Conservation (phyloP, 2,888 invertebrate species). For the Xanthia icteritia region DNA sequence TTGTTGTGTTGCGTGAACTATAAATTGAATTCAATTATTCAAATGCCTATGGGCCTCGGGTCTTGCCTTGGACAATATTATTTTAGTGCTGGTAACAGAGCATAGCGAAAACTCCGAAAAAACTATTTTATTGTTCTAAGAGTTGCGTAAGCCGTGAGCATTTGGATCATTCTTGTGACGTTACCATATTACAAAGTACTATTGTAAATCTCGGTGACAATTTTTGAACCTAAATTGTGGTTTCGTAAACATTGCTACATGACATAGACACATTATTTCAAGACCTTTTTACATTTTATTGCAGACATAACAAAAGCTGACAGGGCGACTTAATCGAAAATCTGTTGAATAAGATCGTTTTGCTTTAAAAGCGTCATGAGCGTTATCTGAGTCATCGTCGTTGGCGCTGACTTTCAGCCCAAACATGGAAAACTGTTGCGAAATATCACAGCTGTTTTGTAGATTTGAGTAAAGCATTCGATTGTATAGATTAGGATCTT, state of each 20-base stretch:
- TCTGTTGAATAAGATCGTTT: not conserved
- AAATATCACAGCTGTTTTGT: not conserved
- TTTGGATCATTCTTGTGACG: conserved; percentile 44
- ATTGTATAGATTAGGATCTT: not conserved
- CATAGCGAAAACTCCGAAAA: conserved; percentile 45
- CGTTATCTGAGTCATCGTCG: not conserved
- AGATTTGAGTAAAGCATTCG: conserved; percentile 3
- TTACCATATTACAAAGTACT: conserved; percentile 43
- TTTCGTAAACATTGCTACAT: conserved; percentile 16
- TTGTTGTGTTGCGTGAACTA: conserved; percentile 11
- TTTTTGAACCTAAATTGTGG: conserved; percentile 5
- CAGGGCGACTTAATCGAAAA: not conserved
- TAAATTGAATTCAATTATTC: conserved; percentile 38
- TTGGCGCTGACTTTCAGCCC: not conserved
- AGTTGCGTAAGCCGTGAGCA: conserved; percentile 49
- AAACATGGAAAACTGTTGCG: not conserved
- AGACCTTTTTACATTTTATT: not conserved
- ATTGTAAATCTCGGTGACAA: conserved; percentile 39
- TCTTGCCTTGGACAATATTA: conserved; percentile 30
- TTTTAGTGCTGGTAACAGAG: conserved; percentile 54
- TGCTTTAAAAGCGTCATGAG: not conserved
- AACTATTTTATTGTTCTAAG: conserved; percentile 42
- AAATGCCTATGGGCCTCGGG: conserved; percentile 16
- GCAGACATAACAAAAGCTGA: not conserved
- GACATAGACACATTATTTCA: not conserved